Base-by-base conservation (phyloP, 2,797 vertebrate genomes). In the Alauda arvensis region DNA sequence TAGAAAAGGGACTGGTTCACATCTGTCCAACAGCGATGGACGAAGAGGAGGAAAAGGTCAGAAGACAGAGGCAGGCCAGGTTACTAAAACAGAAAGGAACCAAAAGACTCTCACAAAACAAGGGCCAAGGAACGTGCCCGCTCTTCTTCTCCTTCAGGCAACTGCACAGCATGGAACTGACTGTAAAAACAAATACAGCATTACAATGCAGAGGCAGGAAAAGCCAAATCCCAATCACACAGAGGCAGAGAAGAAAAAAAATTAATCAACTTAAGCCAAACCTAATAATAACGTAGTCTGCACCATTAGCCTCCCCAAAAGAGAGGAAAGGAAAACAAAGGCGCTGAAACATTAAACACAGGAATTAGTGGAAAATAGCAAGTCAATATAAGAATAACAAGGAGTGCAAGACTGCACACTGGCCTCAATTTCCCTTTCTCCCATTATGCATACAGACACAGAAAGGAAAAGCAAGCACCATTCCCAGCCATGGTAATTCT, bases 251-350 rank as follows among this genome's bases (percentile, higher is more conserved):
- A 87, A 92, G 77, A 84, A 93, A 90, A 90, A 87, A 77, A 92
- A 79, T 71, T 89, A 82, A 90, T 92, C 65, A 89, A 91, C 85
- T 74, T 75, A 80, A 82, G 85, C 94, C 93, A 95, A 94, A 80
- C 85, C 75, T 77, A 95, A 86, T 92, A 94, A 93, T 82, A 92
- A 94, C 85, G 89, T 52, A 77, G 68, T 43, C 61, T 59, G 39
- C 37, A 69, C 53, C 77, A 89, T 67, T 77, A 77, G 61, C 79
- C 52, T 90, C 67, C 77, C 53, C 9, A 4, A 91, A 95, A 91
- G 84, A 93, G 77, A 92, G 90, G 89, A 93, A 93, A 92, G 42
- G 62, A 92, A 95, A 94, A 95, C 93, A 95, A 95, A 95, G 80
- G 53, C 17, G 0, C 65, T 79, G 83, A 86, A 93, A 92, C 59